These are phyloP conservation scores for Ectemnius continuus DNA, from an alignment of 2,888 invertebrate genomes.

Conservation along the genomic window DNA sequence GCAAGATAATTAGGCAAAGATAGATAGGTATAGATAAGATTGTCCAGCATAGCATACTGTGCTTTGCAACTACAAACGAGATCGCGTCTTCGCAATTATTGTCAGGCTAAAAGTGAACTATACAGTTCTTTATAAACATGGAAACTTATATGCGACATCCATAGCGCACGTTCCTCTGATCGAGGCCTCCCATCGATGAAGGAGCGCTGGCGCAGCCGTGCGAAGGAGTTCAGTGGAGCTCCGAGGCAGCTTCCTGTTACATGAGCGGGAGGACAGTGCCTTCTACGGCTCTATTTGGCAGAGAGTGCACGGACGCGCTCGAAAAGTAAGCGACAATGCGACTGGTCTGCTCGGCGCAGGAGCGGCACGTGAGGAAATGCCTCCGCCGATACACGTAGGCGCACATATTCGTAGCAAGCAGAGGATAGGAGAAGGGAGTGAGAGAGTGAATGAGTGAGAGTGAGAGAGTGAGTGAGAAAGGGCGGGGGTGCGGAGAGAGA, in stretches of 20 bases:
- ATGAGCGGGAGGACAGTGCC: conserved; percentile 27
- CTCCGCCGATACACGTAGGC: conserved; percentile 31
- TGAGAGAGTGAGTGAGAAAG: background rate
- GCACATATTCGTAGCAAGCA: conserved; percentile 21
- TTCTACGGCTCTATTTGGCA: conserved; percentile 36
- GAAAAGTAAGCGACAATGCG: conserved; percentile 50
- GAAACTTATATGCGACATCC: too few relatives aligned
- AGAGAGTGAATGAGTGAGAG: background rate
- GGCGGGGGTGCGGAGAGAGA: background rate
- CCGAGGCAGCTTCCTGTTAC: conserved; percentile 12
- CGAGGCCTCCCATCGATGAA: too few relatives aligned
- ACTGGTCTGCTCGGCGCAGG: conserved; percentile 47
- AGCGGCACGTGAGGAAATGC: conserved; percentile 53
- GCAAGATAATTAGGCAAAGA: too few relatives aligned
- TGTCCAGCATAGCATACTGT: too few relatives aligned
- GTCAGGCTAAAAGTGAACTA: too few relatives aligned
- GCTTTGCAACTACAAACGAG: too few relatives aligned
- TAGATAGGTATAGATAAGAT: too few relatives aligned
- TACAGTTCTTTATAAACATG: too few relatives aligned
- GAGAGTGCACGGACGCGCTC: conserved; percentile 35
- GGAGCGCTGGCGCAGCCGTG: background rate
- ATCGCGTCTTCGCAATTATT: too few relatives aligned
- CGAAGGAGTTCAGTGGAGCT: conserved; percentile 9
- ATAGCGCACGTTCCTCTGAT: too few relatives aligned
- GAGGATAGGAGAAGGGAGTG: background rate